phyloP scores from a whole-genome alignment of 2,888 invertebrate species.

The Timema cristinae region DNA sequence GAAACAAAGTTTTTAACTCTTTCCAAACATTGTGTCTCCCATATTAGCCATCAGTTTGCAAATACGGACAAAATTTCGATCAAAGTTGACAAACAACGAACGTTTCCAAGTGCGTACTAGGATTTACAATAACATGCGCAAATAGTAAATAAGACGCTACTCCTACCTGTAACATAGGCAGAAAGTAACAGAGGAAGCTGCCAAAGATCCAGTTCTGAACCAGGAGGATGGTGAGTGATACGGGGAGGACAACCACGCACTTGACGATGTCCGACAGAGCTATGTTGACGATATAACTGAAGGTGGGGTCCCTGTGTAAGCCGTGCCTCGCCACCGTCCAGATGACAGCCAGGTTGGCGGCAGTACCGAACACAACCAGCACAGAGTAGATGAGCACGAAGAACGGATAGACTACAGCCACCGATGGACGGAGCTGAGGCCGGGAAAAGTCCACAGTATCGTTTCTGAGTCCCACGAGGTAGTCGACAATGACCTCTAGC shows the following conservation, averaged over 20 bases:
- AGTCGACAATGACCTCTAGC: slow-evolving; percentile 42
- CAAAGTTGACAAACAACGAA: too few species aligned
- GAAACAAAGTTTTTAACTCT: too few species aligned
- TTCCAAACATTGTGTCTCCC: too few species aligned
- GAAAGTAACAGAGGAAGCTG: slow-evolving; percentile 63
- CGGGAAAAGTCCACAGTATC: slow-evolving; percentile 52
- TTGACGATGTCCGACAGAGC: slow-evolving; percentile 63
- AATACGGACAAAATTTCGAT: too few species aligned
- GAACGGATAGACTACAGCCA: slow-evolving; percentile 55
- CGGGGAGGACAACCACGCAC: slow-evolving; percentile 62
- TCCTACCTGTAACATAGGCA: slow-evolving; percentile 67
- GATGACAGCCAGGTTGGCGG: slow-evolving; percentile 57
- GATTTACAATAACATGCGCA: too few species aligned
- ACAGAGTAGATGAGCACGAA: slow-evolving; percentile 60
- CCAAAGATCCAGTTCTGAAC: slow-evolving; percentile 71
- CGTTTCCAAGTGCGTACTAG: too few species aligned
- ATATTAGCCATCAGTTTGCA: too few species aligned
- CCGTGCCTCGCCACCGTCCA: slow-evolving; percentile 46
- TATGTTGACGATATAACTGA: slow-evolving; percentile 62
- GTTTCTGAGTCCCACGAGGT: slow-evolving; percentile 43
- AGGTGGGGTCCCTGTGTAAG: slow-evolving; percentile 60
- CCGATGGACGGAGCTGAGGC: slow-evolving; percentile 56
- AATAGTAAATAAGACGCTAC: too few species aligned
- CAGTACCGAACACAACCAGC: slow-evolving; percentile 53
- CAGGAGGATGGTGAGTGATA: slow-evolving; percentile 62